phyloP scores from a whole-genome alignment of 2,888 invertebrate genomes.

The Heteromyza rotundicornis region DNA sequence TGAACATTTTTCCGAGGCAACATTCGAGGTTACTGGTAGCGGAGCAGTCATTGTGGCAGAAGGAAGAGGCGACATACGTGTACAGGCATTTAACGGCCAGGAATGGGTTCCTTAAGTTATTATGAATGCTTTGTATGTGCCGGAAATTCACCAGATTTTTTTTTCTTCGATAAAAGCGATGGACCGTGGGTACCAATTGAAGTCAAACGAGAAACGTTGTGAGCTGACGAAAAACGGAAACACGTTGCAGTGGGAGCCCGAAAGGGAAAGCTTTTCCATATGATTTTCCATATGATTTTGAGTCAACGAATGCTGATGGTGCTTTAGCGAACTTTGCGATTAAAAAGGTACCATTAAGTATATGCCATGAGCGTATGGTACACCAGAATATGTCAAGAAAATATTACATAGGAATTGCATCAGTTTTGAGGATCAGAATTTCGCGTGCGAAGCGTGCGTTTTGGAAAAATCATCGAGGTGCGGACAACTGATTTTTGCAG shows the following conservation, averaged over 20 bases:
- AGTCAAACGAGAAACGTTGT: conserved; percentile 1
- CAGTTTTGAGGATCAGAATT: no score
- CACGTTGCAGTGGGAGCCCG: conserved; percentile 22
- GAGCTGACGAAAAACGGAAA: neutral
- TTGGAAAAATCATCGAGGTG: no score
- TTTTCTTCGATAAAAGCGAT: conserved; percentile 1
- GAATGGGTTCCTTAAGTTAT: neutral
- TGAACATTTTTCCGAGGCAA: no score
- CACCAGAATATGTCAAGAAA: no score
- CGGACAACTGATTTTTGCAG: no score
- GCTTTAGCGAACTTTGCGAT: no score
- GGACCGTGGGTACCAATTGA: neutral
- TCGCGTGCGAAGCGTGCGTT: no score
- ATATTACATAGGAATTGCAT: no score
- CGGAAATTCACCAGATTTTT: neutral
- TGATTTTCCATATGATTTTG: no score
- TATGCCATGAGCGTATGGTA: no score
- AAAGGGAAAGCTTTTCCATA: conserved; percentile 17
- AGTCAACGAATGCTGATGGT: no score
- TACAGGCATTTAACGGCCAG: neutral
- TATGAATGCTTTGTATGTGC: conserved; percentile 3
- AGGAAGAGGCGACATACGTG: neutral
- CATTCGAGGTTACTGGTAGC: neutral
- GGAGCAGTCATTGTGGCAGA: conserved; percentile 5
- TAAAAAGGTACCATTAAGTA: no score